A percentile compares a stretch with the other conserved stretches of the same genome.
Conservation (phyloP, 1,140 invertebrate species). For the Periplaneta americana region DNA sequence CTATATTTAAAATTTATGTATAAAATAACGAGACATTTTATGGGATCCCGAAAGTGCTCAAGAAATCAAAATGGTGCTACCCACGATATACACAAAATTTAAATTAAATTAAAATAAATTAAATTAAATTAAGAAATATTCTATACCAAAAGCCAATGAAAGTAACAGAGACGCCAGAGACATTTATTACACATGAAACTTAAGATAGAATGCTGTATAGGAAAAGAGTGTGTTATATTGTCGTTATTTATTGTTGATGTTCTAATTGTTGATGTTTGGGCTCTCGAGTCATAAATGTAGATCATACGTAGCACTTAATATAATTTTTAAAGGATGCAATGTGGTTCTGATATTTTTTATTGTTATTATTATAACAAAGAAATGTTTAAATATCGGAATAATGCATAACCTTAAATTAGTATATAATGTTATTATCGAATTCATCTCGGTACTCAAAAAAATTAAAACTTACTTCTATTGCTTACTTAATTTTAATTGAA, state of each 20-base stretch:
- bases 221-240: background rate
- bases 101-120: background rate
- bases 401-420: no score
- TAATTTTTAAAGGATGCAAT: no score
- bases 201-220: background rate
- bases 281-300: background rate
- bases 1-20: background rate
- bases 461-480: no score
- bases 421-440: no score
- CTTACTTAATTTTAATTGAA: no score
- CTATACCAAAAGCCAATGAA: background rate
- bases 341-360: no score
- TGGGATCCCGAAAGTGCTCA: slow-evolving; percentile 16
- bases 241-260: slow-evolving; percentile 9
- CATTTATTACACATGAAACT: background rate
- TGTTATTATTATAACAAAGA: no score
- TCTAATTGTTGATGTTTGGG: slow-evolving; percentile 6
- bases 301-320: no score
- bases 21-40: slow-evolving; percentile 8
- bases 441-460: no score
- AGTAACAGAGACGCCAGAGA: background rate
- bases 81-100: background rate
- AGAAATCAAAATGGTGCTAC: slow-evolving; percentile 19
- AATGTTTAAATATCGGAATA: no score
- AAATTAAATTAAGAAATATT: background rate